Evolutionary conservation across 2,888 invertebrate genomes (phyloP).

Genomic region (Cremastinae sp.): DNA sequence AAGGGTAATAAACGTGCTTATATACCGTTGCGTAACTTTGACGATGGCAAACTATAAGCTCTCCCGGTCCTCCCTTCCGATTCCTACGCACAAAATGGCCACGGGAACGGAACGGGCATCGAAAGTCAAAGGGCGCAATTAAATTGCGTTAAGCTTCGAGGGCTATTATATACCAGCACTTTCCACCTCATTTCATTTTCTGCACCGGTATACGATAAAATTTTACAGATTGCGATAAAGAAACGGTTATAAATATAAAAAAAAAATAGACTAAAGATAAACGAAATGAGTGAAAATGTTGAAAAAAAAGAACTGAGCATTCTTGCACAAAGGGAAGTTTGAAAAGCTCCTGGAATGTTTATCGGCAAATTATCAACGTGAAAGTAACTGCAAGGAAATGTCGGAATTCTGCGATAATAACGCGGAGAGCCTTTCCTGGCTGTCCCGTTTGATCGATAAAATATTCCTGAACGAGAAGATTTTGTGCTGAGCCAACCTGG

Average conservation of each 20-base stretch:
- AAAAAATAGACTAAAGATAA: no score
- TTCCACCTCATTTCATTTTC: no score
- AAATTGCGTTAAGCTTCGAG: conserved; percentile 37
- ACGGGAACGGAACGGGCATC: conserved; percentile 38
- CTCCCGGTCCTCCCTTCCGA: conserved; percentile 6
- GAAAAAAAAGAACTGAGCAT: no score
- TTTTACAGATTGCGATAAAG: no score
- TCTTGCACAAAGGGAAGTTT: no score
- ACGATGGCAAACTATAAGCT: conserved; percentile 32
- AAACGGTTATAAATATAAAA: no score
- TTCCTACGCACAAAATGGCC: conserved; percentile 31
- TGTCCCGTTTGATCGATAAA: conserved; percentile 33
- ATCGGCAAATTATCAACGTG: neutral
- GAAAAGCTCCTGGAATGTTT: no score
- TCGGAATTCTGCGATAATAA: conserved; percentile 17
- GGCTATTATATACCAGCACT: conserved; percentile 4
- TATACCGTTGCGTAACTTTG: conserved; percentile 51
- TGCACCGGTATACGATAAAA: no score
- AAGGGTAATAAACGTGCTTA: conserved; percentile 58
- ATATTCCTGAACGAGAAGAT: conserved; percentile 24
- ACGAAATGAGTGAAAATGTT: no score
- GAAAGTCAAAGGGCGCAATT: conserved; percentile 54
- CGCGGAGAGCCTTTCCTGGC: conserved; percentile 7
- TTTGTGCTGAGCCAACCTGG: conserved; percentile 43
- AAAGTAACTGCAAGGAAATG: conserved; percentile 13